A percentile compares a stretch with the other conserved stretches of the same genome.
Evolutionary conservation across 1,140 invertebrate genomes (phyloP).

Genomic region (Trachymyrmex cornetzi): DNA sequence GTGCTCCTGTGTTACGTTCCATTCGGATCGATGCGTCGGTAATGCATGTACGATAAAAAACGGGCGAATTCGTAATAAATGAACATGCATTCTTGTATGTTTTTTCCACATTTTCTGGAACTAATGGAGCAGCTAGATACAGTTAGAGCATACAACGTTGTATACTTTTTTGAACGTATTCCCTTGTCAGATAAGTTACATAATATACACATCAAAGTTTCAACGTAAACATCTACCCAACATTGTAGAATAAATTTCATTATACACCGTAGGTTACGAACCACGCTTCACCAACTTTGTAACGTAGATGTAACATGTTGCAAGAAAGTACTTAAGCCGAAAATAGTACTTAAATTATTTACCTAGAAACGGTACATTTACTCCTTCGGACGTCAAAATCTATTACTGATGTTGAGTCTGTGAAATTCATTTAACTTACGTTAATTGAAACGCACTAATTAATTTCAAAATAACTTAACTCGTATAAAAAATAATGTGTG

Average conservation of each 20-base stretch:
- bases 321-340: neutral
- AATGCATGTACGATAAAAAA: neutral
- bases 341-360: neutral
- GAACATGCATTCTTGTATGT: neutral
- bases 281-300: neutral
- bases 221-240: neutral
- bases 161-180: neutral
- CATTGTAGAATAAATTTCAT: conserved; percentile 17
- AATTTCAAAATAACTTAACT: too few species aligned
- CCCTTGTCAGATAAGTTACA: neutral
- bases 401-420: too few species aligned
- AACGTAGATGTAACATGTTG: neutral
- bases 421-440: too few species aligned
- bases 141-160: neutral
- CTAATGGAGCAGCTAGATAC: too few species aligned
- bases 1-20: neutral
- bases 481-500: too few species aligned
- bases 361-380: neutral
- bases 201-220: neutral
- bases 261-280: neutral
- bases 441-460: too few species aligned
- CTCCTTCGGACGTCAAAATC: too few species aligned
- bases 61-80: neutral
- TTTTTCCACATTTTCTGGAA: neutral
- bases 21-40: neutral